Evolutionary conservation across 2,113 vertebrate species (phyloP).

Genomic region (Cryptomyrus ogoouensis): DNA sequence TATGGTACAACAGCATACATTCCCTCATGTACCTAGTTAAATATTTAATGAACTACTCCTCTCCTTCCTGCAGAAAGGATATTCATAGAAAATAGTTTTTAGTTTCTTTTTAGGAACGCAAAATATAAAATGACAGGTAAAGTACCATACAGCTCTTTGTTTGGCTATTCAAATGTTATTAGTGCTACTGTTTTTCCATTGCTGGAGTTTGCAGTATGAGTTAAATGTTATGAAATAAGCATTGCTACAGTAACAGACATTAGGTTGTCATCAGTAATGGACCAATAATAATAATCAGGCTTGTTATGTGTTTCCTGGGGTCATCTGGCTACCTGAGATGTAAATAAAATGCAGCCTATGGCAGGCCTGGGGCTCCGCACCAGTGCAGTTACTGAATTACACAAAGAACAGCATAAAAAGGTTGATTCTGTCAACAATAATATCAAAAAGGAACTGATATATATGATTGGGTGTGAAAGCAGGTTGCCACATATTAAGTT

Average conservation of each 20-base stretch:
- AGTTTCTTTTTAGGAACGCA: neutral
- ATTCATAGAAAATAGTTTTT: neutral
- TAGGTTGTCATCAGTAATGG: neutral
- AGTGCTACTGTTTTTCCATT: neutral
- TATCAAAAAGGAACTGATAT: neutral
- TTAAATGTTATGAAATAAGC: neutral
- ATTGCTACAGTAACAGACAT: neutral
- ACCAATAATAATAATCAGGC: neutral
- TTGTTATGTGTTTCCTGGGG: neutral
- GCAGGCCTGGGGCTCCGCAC: neutral
- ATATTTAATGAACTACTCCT: neutral
- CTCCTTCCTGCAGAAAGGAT: neutral
- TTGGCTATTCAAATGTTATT: neutral
- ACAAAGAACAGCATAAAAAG: neutral
- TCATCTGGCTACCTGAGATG: neutral
- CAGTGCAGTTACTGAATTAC: neutral
- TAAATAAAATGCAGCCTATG: neutral
- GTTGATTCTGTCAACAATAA: neutral
- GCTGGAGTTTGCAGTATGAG: neutral
- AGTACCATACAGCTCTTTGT: neutral
- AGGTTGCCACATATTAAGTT: neutral
- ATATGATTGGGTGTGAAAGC: neutral
- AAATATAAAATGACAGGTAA: neutral
- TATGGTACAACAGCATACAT: neutral
- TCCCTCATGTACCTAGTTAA: neutral